Evolutionary conservation across 1,140 invertebrate genomes (phyloP).

Genomic region (Cardiocondyla obscurior): DNA sequence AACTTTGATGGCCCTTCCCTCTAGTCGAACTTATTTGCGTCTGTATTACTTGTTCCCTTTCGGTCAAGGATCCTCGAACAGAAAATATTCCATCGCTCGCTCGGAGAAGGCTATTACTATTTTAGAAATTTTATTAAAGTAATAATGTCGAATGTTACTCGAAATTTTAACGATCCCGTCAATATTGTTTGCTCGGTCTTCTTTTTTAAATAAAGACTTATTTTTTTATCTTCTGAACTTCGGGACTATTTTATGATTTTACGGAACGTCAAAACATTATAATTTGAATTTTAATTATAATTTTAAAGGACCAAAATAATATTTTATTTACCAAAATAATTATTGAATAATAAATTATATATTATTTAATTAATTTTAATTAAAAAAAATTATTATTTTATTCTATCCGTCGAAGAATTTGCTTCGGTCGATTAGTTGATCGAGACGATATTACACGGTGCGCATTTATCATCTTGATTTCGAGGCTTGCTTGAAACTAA

Average conservation of each 20-base stretch:
- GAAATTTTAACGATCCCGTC: neutral
- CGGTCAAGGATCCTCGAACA: neutral
- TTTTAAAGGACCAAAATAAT: too few species aligned
- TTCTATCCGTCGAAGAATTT: too few species aligned
- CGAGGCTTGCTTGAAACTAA: too few species aligned
- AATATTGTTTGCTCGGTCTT: neutral
- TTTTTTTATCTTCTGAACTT: neutral
- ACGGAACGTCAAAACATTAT: neutral
- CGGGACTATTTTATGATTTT: neutral
- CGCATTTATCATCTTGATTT: too few species aligned
- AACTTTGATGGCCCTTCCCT: neutral
- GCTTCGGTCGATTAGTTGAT: too few species aligned
- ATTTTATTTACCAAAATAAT: too few species aligned
- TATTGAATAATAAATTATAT: too few species aligned
- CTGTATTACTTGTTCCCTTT: neutral
- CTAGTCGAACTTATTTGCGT: neutral
- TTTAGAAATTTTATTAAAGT: neutral
- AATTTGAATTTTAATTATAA: neutral
- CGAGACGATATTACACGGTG: too few species aligned
- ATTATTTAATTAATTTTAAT: too few species aligned
- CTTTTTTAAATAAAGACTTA: neutral
- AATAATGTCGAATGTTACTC: neutral
- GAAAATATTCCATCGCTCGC: neutral
- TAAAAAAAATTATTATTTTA: too few species aligned
- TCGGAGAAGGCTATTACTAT: neutral